phyloP scores from a whole-genome alignment of 2,113 vertebrate genomes.

The Alexandromys fortis region DNA sequence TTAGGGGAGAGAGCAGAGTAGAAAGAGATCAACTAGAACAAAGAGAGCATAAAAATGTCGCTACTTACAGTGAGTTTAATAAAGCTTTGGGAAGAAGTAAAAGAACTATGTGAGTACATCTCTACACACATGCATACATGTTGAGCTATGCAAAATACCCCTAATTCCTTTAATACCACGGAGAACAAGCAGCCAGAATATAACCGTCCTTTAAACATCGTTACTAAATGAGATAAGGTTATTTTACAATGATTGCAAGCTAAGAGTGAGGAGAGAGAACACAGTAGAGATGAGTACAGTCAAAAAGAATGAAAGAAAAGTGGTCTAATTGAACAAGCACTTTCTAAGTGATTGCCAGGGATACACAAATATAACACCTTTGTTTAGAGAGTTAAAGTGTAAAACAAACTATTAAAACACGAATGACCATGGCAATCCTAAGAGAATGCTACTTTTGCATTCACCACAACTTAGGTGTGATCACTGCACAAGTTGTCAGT shows the following conservation, averaged over 20 bases:
- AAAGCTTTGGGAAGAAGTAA: not conserved
- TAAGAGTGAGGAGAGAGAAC: not conserved
- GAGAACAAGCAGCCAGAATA: not conserved
- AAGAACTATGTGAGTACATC: not conserved
- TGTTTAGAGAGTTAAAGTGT: not conserved
- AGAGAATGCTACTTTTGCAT: not conserved
- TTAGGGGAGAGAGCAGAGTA: not conserved
- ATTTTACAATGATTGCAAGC: not conserved
- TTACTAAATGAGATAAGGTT: not conserved
- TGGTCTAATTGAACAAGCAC: not conserved
- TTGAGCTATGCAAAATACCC: not conserved
- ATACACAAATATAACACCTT: not conserved
- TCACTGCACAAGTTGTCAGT: too few species aligned
- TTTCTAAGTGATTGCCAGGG: not conserved
- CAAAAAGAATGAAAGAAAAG: not conserved
- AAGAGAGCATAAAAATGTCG: not conserved
- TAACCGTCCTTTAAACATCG: not conserved
- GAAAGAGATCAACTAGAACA: too few species aligned
- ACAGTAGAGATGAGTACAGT: too few species aligned
- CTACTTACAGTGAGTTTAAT: not conserved
- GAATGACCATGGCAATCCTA: not conserved
- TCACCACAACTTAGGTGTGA: not conserved
- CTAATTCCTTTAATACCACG: not conserved
- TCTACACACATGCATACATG: not conserved
- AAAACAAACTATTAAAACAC: not conserved